Evolutionary conservation across 2,797 vertebrate species (phyloP), one percentile per base, ranked within the genome.

Genomic region (Sebastes steindachneri): DNA sequence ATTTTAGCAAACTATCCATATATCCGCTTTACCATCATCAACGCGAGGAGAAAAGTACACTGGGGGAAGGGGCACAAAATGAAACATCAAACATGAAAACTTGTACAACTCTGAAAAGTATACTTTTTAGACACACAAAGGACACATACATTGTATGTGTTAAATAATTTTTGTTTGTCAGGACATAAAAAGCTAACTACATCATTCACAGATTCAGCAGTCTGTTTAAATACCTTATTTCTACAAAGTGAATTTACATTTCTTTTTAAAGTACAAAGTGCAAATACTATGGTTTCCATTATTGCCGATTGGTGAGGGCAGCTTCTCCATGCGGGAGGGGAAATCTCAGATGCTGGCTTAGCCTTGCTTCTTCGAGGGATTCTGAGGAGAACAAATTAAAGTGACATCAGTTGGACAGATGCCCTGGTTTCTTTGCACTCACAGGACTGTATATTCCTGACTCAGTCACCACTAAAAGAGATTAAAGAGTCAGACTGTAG

Each of bases 171-270:
- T 95, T 85, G 84, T 65, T 93, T 90, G 92, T 95, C 94, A 95
- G 93, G 91, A 95, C 94, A 95, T 91, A 91, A 89, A 94, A 96
- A 94, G 95, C 95, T 96, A 96, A 95, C 96, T 95, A 96, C 95
- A 94, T 90, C 94, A 96, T 97, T 97, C 97, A 98, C 97, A 98
- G 97, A 97, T 97, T 96, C 93, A 95, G 96, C 96, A 95, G 96
- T 97, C 96, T 96, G 96, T 95, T 97, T 98, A 97, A 98, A 98
- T 97, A 98, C 95, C 96, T 96, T 92, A 93, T 96, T 96, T 98
- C 98, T 99, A 98, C 97, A 97, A 97, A 96, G 97, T 98, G 97
- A 98, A 98, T 98, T 98, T 98, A 99, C 97, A 98, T 97, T 93
- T 77, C 48, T 91, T 89, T 92, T 95, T 97, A 97, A 98, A 97